Percentiles rank a stretch among this genome's conserved stretches.
Conservation (phyloP, 2,888 invertebrate genomes). For the Acanthoscelides obtectus region DNA sequence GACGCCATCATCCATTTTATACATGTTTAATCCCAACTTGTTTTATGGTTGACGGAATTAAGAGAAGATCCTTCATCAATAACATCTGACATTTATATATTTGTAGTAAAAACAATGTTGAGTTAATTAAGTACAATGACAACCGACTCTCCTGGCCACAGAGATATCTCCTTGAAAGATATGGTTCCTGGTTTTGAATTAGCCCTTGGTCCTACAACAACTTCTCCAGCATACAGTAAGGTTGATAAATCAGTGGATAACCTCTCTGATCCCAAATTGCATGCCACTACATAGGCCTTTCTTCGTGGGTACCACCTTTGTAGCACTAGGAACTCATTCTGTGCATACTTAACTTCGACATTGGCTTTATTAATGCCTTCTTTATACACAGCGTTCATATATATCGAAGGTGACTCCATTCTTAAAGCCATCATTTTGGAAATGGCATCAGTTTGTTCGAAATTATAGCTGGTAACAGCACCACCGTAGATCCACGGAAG, state of each 20-base stretch:
- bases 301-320: conserved; percentile 77
- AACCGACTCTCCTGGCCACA: conserved; percentile 59
- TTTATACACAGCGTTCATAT: conserved; percentile 66
- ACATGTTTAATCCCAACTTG: no score
- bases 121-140: conserved; percentile 51
- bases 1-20: no score
- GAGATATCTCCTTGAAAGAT: conserved; percentile 52
- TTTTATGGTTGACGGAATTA: no score
- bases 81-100: no score
- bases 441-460: conserved; percentile 54
- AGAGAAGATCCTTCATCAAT: no score
- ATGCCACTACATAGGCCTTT: conserved; percentile 70
- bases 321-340: conserved; percentile 61
- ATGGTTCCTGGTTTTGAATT: conserved; percentile 46
- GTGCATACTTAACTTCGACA: conserved; percentile 62
- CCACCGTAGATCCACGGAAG: conserved; percentile 63
- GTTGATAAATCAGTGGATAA: conserved; percentile 68
- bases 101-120: not conserved
- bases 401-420: conserved; percentile 64
- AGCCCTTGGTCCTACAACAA: conserved; percentile 51
- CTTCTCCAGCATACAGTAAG: conserved; percentile 69
- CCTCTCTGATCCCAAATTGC: conserved; percentile 61
- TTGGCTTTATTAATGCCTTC: conserved; percentile 60
- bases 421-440: conserved; percentile 58
- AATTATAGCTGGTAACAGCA: conserved; percentile 48